phyloP scores from a whole-genome alignment of 2,113 vertebrate species.

The Marmota flaviventris region DNA sequence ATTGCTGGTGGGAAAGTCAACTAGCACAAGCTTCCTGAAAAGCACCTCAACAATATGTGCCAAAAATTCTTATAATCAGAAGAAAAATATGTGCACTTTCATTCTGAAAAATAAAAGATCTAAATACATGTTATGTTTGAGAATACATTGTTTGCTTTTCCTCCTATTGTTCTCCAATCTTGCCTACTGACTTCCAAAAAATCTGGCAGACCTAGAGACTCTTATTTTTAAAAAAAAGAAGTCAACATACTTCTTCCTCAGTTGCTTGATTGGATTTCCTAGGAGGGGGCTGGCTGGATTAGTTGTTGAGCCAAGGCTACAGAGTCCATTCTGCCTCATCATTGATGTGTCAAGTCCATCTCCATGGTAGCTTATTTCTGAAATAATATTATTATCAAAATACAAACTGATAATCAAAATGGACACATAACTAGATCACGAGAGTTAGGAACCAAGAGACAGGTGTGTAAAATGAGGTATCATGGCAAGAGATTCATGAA shows the following conservation, averaged over 20 bases:
- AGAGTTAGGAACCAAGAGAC: neutral
- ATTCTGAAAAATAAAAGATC: slow-evolving; percentile 59
- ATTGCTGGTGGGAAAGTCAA: slow-evolving; percentile 59
- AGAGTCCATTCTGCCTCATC: neutral
- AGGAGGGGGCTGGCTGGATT: neutral
- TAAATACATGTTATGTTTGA: slow-evolving; percentile 42
- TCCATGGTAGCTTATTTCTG: neutral
- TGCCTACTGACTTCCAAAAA: slow-evolving; percentile 58
- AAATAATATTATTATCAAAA: neutral
- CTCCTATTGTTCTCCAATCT: slow-evolving; percentile 74
- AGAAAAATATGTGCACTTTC: slow-evolving; percentile 60
- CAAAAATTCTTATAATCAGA: slow-evolving; percentile 54
- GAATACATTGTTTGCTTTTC: slow-evolving; percentile 75
- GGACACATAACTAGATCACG: neutral
- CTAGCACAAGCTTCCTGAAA: slow-evolving; percentile 49
- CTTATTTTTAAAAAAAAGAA: neutral
- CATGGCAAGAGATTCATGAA: neutral
- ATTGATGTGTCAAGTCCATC: neutral
- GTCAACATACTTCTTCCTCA: neutral
- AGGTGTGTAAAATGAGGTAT: neutral
- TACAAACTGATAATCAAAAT: neutral
- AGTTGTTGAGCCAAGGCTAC: neutral
- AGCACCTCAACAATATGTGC: neutral
- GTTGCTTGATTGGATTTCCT: slow-evolving; percentile 45
- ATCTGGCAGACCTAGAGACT: slow-evolving; percentile 47